A percentile compares a stretch with the other conserved stretches of the same genome.
Evolutionary conservation across 2,797 vertebrate species (phyloP).

Genomic region (Epinephelus awoara): DNA sequence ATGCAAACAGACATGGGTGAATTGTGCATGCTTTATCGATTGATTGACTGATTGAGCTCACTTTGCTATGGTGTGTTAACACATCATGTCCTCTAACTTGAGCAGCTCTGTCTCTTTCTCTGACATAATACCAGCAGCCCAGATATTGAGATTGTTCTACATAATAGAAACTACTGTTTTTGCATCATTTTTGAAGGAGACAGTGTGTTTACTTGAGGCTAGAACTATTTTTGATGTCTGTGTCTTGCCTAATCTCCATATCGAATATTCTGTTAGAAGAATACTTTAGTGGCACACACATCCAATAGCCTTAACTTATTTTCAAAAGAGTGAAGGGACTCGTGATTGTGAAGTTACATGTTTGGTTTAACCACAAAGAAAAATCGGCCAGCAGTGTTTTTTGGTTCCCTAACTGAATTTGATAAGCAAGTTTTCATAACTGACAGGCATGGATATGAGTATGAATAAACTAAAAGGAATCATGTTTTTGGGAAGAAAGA

Average conservation of each 20-base stretch:
- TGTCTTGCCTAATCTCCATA: constrained; percentile 12
- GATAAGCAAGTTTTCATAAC: background rate
- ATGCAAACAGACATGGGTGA: constrained; percentile 7
- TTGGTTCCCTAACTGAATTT: background rate
- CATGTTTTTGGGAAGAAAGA: constrained; percentile 8
- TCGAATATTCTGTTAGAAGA: constrained; percentile 26
- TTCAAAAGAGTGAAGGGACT: constrained; percentile 2
- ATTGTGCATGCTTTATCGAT: background rate
- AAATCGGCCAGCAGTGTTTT: background rate
- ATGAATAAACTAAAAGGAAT: constrained; percentile 10
- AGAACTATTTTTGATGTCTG: constrained; percentile 2
- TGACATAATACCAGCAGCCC: background rate
- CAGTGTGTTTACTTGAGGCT: background rate
- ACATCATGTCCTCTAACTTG: background rate
- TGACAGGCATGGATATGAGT: background rate
- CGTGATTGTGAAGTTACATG: constrained; percentile 3
- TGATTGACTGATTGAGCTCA: constrained; percentile 22
- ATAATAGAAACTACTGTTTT: background rate
- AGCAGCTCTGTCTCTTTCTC: background rate
- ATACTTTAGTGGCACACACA: constrained; percentile 1
- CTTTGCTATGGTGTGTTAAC: constrained; percentile 12
- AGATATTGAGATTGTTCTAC: background rate
- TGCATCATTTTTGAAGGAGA: background rate
- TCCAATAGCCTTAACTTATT: background rate
- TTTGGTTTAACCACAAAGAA: constrained; percentile 4